These are phyloP conservation scores for human (Homo sapiens) DNA, from an alignment of 2,113 vertebrate species.

Conservation along the genomic window GRCh38 chr4:38915001-38915500, in stretches of 20 bases:
- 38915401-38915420: neutral
- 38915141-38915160: neutral
- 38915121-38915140: slow-evolving; percentile 22
- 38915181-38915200: neutral
- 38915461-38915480: neutral
- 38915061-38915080: slow-evolving; percentile 93
- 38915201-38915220: neutral
- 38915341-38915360: neutral
- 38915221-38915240: neutral
- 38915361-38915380: neutral
- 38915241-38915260: neutral
- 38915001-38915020: slow-evolving; percentile 98
- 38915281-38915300: neutral
- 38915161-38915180: neutral
- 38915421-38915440: neutral
- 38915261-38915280: neutral
- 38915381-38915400: neutral
- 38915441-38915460: neutral
- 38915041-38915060: slow-evolving; percentile 98
- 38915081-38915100: neutral
- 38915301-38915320: neutral
- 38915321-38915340: neutral
- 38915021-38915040: slow-evolving; percentile 97
- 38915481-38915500: neutral
- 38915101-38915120: neutral